Evolutionary conservation across 1,140 invertebrate species (phyloP).

Genomic region (Luehdorfia chinensis): DNA sequence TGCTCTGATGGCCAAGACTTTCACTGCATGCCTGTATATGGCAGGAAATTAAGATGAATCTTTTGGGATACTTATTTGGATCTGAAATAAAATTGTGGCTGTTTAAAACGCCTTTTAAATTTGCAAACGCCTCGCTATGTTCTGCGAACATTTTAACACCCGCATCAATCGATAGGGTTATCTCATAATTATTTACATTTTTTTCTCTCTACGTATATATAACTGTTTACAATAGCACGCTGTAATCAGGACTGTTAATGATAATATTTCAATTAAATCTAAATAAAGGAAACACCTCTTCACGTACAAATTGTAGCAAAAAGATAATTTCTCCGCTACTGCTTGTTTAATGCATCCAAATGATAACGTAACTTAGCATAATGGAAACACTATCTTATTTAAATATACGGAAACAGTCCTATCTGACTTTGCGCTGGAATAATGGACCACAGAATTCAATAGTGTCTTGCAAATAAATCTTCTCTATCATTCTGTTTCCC

Average conservation of each 20-base stretch:
- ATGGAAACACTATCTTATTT: conserved; percentile 6
- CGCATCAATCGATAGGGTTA: too few species aligned
- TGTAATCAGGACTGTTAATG: too few species aligned
- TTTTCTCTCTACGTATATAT: too few species aligned
- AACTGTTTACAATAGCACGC: too few species aligned
- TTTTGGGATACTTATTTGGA: not conserved
- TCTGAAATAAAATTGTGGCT: too few species aligned
- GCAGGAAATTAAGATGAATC: not conserved
- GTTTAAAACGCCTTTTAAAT: too few species aligned
- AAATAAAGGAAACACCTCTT: too few species aligned
- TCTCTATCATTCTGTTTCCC: conserved; percentile 30
- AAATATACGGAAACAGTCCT: conserved; percentile 4
- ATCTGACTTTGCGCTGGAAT: not conserved
- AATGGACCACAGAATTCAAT: not conserved
- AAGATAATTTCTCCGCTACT: not conserved
- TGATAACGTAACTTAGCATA: conserved; percentile 1
- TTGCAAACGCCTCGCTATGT: too few species aligned
- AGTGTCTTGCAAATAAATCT: conserved; percentile 29
- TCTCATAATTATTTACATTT: too few species aligned
- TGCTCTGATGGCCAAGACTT: conserved; percentile 35
- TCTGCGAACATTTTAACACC: too few species aligned
- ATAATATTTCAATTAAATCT: too few species aligned
- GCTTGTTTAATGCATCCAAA: conserved; percentile 1
- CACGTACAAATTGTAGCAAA: not conserved
- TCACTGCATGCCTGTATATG: conserved; percentile 26